Percentiles rank a stretch among this genome's conserved stretches.
phyloP scores from a whole-genome alignment of 2,888 invertebrate genomes.

The Drosophila tripunctata region DNA sequence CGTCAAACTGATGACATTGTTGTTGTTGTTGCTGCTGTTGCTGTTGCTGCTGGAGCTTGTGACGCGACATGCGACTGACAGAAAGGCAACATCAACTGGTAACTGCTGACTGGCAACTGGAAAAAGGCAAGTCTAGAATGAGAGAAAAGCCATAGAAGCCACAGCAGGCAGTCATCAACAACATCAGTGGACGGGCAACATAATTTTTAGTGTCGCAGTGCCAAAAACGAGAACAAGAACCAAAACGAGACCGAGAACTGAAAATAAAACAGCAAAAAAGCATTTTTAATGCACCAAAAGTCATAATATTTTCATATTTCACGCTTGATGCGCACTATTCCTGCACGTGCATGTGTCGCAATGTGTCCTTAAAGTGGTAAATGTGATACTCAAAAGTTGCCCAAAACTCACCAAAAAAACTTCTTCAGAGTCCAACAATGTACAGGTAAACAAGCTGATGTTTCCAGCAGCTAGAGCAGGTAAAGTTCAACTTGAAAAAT shows the following conservation, averaged over 20 bases:
- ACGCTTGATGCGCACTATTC: slow-evolving; percentile 40
- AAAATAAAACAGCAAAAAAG: slow-evolving; percentile 42
- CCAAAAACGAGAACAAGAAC: slow-evolving; percentile 1
- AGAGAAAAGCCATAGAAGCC: slow-evolving; percentile 26
- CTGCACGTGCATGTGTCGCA: slow-evolving; percentile 45
- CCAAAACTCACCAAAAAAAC: slow-evolving; percentile 14
- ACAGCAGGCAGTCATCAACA: slow-evolving; percentile 50
- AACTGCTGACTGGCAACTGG: slow-evolving; percentile 21
- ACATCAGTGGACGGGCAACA: slow-evolving; percentile 45
- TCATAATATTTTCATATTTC: slow-evolving; percentile 73
- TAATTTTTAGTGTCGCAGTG: slow-evolving; percentile 42
- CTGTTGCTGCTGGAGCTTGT: slow-evolving; percentile 19
- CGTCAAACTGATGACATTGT: slow-evolving; percentile 50
- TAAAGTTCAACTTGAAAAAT: slow-evolving; percentile 55
- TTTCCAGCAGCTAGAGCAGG: slow-evolving; percentile 30
- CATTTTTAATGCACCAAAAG: slow-evolving; percentile 71
- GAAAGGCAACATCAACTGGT: slow-evolving; percentile 41
- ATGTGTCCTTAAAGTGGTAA: slow-evolving; percentile 60
- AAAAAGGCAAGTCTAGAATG: slow-evolving; percentile 12
- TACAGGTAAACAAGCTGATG: slow-evolving; percentile 46
- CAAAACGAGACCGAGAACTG: slow-evolving; percentile 7
- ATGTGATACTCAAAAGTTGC: slow-evolving; percentile 39
- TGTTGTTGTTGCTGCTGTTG: slow-evolving; percentile 22
- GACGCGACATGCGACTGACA: slow-evolving; percentile 50
- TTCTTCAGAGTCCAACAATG: not conserved